Percentiles rank a stretch among this genome's conserved stretches.
These are phyloP conservation scores for Hestina assimilis DNA, from an alignment of 1,140 invertebrate genomes.

Conservation along the genomic window DNA sequence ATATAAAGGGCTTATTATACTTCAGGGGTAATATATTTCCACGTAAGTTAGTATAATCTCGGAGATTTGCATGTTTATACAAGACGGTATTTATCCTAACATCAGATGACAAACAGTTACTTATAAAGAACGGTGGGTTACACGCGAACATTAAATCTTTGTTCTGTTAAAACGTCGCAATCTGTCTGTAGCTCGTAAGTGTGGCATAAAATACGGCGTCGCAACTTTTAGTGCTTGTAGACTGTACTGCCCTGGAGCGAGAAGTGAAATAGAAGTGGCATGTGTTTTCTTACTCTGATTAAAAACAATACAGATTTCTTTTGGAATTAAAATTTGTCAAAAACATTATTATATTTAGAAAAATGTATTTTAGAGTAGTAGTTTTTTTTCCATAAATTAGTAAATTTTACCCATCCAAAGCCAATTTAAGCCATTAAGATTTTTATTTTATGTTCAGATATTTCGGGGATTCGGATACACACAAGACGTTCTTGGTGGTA, in stretches of 20 bases:
- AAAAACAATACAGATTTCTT: background rate
- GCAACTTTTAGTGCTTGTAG: slow-evolving; percentile 23
- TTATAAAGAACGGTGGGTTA: slow-evolving; percentile 28
- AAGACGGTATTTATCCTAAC: slow-evolving; percentile 20
- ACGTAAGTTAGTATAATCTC: slow-evolving; percentile 1
- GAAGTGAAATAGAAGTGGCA: background rate
- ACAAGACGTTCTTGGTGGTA: too few relatives aligned
- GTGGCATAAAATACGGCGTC: slow-evolving; percentile 39
- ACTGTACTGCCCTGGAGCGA: slow-evolving; percentile 7
- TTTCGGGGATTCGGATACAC: too few relatives aligned
- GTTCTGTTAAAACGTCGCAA: slow-evolving; percentile 36
- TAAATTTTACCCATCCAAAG: too few relatives aligned
- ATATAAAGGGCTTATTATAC: too few relatives aligned
- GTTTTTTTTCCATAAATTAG: too few relatives aligned
- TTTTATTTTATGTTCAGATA: too few relatives aligned
- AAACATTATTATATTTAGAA: too few relatives aligned
- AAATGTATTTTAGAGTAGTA: too few relatives aligned
- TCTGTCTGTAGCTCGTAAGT: slow-evolving; percentile 37
- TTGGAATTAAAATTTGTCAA: too few relatives aligned
- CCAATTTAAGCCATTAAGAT: too few relatives aligned
- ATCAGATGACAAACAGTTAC: slow-evolving; percentile 25
- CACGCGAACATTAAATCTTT: slow-evolving; percentile 33
- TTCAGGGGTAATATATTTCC: background rate
- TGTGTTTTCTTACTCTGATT: background rate
- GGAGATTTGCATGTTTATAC: slow-evolving; percentile 11